Evolutionary conservation across 2,113 vertebrate genomes (phyloP).

Genomic region (Oenanthe melanoleuca): DNA sequence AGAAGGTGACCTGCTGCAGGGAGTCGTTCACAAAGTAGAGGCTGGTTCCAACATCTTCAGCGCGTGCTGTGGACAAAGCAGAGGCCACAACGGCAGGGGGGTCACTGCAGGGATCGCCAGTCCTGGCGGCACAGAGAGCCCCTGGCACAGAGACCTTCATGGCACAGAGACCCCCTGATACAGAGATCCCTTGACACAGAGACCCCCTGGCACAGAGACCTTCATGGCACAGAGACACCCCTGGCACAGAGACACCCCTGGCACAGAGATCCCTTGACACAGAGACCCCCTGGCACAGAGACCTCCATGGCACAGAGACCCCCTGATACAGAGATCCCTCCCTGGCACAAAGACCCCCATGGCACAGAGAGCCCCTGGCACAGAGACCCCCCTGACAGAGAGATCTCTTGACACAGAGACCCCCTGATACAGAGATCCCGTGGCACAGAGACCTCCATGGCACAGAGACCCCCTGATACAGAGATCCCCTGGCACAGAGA

Average conservation of each 20-base stretch:
- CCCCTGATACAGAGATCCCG: no score
- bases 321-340: no score
- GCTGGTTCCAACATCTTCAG: conserved; percentile 90
- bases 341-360: no score
- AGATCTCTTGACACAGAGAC: no score
- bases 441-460: no score
- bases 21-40: conserved; percentile 99
- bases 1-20: conserved; percentile 95
- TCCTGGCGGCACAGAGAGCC: accelerated
- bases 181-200: background rate
- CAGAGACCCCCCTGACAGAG: no score
- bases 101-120: background rate
- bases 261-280: background rate
- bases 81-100: background rate
- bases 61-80: conserved; percentile 78
- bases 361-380: no score
- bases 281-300: background rate
- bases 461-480: no score
- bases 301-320: no score
- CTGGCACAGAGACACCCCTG: background rate
- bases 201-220: no score
- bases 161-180: no score
- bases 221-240: no score
- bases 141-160: background rate
- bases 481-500: background rate